A percentile compares a stretch with the other conserved stretches of the same genome.
Conservation (phyloP, 2,888 invertebrate genomes). For the Ferrisia virgata region DNA sequence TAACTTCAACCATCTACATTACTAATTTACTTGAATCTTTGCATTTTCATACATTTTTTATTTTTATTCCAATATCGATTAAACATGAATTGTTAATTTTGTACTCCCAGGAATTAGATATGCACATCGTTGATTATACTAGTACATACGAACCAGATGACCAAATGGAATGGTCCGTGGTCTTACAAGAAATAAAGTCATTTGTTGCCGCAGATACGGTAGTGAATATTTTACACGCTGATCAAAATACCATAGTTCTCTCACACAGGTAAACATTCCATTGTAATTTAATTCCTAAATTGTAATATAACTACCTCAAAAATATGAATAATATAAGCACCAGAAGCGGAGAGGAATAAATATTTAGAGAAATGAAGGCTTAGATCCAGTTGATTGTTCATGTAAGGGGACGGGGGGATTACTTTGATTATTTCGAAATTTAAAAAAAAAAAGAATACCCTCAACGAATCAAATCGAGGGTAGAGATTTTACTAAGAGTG, state of each 20-base stretch:
- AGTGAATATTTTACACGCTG: conserved; percentile 82
- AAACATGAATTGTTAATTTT: conserved; percentile 5
- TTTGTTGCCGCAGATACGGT: conserved; percentile 91
- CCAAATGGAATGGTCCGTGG: conserved; percentile 91
- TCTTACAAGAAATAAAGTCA: conserved; percentile 89
- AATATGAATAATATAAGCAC: background rate
- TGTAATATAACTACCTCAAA: background rate
- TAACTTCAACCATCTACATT: too few relatives aligned
- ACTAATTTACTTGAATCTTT: too few relatives aligned
- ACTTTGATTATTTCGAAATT: too few relatives aligned
- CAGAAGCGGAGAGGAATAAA: too few relatives aligned
- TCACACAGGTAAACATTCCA: conserved; percentile 69
- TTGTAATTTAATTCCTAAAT: too few relatives aligned
- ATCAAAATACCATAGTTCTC: conserved; percentile 76
- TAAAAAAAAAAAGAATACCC: too few relatives aligned
- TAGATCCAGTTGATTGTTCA: too few relatives aligned
- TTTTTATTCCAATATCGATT: background rate
- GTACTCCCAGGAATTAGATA: conserved; percentile 82
- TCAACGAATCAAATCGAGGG: too few relatives aligned
- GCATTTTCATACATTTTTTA: background rate
- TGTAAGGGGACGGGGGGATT: too few relatives aligned
- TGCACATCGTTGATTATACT: conserved; percentile 92
- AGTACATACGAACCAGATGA: conserved; percentile 96
- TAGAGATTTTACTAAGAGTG: too few relatives aligned
- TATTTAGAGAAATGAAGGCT: too few relatives aligned